A percentile compares a stretch with the other conserved stretches of the same genome.
phyloP scores from a whole-genome alignment of 2,797 vertebrate genomes.

The Prionace glauca region DNA sequence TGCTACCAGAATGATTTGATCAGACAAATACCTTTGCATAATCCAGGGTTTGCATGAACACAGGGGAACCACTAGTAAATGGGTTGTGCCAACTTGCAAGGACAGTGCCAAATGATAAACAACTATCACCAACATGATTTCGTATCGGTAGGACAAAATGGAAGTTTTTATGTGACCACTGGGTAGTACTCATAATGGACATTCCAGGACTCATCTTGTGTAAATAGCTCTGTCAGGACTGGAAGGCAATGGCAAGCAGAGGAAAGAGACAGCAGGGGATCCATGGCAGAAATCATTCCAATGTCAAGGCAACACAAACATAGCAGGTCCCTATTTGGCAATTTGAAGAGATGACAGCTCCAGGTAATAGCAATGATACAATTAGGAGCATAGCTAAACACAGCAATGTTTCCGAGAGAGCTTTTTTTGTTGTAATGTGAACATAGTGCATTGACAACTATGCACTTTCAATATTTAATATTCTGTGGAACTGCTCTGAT shows the following conservation, averaged over 20 bases:
- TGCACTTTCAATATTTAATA: background rate
- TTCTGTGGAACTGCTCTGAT: background rate
- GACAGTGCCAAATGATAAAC: slow-evolving; percentile 26
- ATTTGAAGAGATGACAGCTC: slow-evolving; percentile 24
- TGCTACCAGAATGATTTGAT: slow-evolving; percentile 22
- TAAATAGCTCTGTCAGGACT: slow-evolving; percentile 35
- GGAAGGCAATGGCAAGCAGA: slow-evolving; percentile 28
- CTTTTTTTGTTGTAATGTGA: background rate
- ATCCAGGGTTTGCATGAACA: slow-evolving; percentile 35
- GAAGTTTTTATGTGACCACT: slow-evolving; percentile 37
- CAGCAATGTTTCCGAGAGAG: slow-evolving; percentile 15
- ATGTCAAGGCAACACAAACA: slow-evolving; percentile 25
- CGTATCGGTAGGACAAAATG: slow-evolving; percentile 30
- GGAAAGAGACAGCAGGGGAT: slow-evolving; percentile 9
- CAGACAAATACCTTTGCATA: slow-evolving; percentile 18
- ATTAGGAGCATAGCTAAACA: slow-evolving; percentile 31
- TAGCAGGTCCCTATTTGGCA: slow-evolving; percentile 11
- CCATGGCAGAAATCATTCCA: slow-evolving; percentile 33
- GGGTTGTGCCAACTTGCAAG: background rate
- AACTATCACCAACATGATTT: slow-evolving; percentile 18
- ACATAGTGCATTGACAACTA: background rate
- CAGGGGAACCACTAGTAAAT: slow-evolving; percentile 14
- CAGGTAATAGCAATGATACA: slow-evolving; percentile 31
- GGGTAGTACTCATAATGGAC: slow-evolving; percentile 32
- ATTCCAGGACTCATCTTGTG: slow-evolving; percentile 36